Percentiles rank a stretch among this genome's conserved stretches.
Evolutionary conservation across 2,113 vertebrate genomes (phyloP).

Genomic region (Holacanthus passer): DNA sequence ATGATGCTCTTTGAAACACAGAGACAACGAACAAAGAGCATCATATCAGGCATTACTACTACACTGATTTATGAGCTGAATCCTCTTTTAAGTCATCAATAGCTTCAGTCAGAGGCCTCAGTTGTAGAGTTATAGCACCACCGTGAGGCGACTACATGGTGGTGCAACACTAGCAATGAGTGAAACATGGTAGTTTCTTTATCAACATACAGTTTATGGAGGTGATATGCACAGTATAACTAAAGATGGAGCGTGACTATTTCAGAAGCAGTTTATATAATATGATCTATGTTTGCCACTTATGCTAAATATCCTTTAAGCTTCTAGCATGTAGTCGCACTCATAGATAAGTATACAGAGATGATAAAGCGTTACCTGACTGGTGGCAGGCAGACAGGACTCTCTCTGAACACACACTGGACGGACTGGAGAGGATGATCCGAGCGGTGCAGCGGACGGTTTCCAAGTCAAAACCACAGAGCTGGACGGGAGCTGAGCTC

Average conservation of each 20-base stretch:
- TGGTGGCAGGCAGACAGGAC: slow-evolving; percentile 60
- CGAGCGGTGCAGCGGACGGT: slow-evolving; percentile 5
- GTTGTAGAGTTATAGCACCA: slow-evolving; percentile 41
- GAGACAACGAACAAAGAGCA: no score
- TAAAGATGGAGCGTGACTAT: background rate
- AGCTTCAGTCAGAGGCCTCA: background rate
- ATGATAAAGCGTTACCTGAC: slow-evolving; percentile 63
- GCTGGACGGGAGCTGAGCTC: slow-evolving; percentile 59
- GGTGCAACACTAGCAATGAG: slow-evolving; percentile 33
- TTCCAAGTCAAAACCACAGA: slow-evolving; percentile 49
- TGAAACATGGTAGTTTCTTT: background rate
- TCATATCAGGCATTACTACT: no score
- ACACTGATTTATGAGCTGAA: background rate
- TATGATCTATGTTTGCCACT: background rate
- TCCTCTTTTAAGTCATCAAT: background rate
- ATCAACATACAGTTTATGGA: background rate
- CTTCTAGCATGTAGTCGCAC: background rate
- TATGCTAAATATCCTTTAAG: background rate
- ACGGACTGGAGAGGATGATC: slow-evolving; percentile 15
- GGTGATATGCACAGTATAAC: background rate
- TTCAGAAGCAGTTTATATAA: background rate
- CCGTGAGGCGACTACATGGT: slow-evolving; percentile 44
- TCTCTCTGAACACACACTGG: slow-evolving; percentile 56
- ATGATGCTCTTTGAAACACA: no score
- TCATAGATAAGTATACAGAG: background rate